Percentiles rank a stretch among this genome's conserved stretches.
phyloP scores from a whole-genome alignment of 1,140 invertebrate genomes.

The Epicauta chinensis region DNA sequence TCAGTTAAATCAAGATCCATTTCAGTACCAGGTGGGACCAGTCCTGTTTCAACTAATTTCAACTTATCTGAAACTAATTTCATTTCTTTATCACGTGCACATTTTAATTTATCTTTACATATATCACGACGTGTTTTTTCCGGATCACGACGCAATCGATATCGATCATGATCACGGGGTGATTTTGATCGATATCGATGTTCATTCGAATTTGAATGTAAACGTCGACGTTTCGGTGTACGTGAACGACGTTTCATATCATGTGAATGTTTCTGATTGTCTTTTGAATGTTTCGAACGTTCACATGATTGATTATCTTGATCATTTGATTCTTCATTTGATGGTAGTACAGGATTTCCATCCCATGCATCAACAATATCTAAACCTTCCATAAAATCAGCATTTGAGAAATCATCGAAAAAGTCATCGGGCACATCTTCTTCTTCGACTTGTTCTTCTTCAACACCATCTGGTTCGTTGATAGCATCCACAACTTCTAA shows the following conservation, averaged over 20 bases:
- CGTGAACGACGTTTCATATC: neutral
- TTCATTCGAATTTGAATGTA: constrained; percentile 1
- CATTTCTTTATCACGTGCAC: constrained; percentile 35
- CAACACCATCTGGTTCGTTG: too few species aligned
- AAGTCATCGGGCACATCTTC: constrained; percentile 30
- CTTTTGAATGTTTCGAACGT: neutral
- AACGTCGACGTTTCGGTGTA: neutral
- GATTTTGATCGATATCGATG: constrained; percentile 1
- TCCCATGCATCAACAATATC: constrained; percentile 33
- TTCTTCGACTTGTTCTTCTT: constrained; percentile 7
- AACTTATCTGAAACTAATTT: constrained; percentile 33
- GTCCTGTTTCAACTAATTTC: constrained; percentile 38
- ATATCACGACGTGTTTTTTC: constrained; percentile 40
- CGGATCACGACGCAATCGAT: constrained; percentile 33
- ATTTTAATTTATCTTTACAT: constrained; percentile 36
- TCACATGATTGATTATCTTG: constrained; percentile 1
- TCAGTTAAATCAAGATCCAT: constrained; percentile 32
- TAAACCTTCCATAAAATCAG: constrained; percentile 32
- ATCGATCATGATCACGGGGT: constrained; percentile 15
- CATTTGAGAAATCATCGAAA: constrained; percentile 31
- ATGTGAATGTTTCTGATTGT: neutral
- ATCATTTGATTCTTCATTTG: neutral
- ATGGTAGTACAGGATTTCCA: constrained; percentile 1
- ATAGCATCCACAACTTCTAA: too few species aligned
- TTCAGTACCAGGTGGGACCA: constrained; percentile 42